Evolutionary conservation across 2,113 vertebrate species (phyloP).

Genomic region (Okapia johnstoni): DNA sequence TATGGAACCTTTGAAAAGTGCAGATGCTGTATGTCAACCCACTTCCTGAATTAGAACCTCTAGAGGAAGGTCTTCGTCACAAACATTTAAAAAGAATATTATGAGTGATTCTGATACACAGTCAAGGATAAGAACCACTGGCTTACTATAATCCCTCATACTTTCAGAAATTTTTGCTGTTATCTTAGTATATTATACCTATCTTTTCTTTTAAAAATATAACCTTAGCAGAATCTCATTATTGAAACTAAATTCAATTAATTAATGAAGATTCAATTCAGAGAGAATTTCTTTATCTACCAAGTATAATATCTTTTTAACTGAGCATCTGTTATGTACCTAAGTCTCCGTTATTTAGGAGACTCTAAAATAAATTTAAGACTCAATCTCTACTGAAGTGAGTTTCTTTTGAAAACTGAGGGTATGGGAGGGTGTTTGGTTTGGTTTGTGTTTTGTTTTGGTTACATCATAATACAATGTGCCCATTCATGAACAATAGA

Average conservation of each 20-base stretch:
- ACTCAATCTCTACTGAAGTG: background rate
- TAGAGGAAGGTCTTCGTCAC: background rate
- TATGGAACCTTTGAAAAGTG: background rate
- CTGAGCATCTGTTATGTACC: background rate
- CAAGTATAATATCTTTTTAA: background rate
- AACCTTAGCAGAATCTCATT: background rate
- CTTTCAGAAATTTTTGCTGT: background rate
- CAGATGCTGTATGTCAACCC: background rate
- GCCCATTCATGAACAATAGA: background rate
- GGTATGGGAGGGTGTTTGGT: background rate
- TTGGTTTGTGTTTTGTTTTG: background rate
- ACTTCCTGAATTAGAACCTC: background rate
- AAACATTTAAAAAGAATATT: background rate
- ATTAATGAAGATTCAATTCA: background rate
- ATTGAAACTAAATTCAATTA: background rate
- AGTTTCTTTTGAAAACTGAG: slow-evolving; percentile 3
- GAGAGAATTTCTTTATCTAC: background rate
- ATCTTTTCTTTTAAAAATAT: background rate
- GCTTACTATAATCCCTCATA: background rate
- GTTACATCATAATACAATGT: background rate
- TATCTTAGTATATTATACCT: background rate
- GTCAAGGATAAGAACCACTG: background rate
- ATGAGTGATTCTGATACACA: background rate
- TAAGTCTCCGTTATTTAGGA: background rate
- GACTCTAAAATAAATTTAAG: background rate